Percentiles rank a stretch among this genome's conserved stretches.
Conservation (phyloP, 2,888 invertebrate genomes). For the Drymonia ruficornis region DNA sequence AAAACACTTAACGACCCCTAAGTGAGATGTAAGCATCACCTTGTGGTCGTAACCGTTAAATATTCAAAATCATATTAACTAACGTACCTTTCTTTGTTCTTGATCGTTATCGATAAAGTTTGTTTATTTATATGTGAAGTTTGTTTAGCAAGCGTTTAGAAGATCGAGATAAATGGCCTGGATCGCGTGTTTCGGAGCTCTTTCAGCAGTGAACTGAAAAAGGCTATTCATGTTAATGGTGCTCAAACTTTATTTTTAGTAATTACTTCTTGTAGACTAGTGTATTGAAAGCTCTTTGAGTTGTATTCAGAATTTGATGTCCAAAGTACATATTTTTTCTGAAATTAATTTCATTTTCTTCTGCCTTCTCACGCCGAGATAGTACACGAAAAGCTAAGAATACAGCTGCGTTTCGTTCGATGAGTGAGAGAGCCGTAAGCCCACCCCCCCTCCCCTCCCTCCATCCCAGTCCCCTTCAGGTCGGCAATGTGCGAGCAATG, state of each 20-base stretch:
- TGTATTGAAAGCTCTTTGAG: not conserved
- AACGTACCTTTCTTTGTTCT: constrained; percentile 9
- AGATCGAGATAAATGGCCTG: constrained; percentile 3
- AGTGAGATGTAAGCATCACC: constrained; percentile 66
- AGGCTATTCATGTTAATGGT: not conserved
- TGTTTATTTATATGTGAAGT: not conserved
- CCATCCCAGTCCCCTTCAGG: no score
- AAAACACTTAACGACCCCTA: constrained; percentile 74
- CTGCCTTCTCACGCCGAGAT: no score
- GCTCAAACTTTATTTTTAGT: not conserved
- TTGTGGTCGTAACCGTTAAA: constrained; percentile 47
- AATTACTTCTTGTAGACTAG: no score
- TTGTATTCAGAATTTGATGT: no score
- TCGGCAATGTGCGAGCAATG: no score
- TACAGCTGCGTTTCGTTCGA: no score
- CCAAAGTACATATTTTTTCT: no score
- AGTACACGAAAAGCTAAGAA: no score
- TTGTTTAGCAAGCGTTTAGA: constrained; percentile 8
- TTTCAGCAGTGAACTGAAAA: not conserved
- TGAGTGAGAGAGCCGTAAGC: no score
- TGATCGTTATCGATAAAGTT: constrained; percentile 6
- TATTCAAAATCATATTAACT: constrained; percentile 45
- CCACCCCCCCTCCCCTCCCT: no score
- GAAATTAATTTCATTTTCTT: no score
- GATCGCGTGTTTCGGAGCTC: not conserved